Evolutionary conservation across 2,113 vertebrate genomes (phyloP), one percentile per base, ranked within the genome.

Genomic region (Percopsis transmontana): DNA sequence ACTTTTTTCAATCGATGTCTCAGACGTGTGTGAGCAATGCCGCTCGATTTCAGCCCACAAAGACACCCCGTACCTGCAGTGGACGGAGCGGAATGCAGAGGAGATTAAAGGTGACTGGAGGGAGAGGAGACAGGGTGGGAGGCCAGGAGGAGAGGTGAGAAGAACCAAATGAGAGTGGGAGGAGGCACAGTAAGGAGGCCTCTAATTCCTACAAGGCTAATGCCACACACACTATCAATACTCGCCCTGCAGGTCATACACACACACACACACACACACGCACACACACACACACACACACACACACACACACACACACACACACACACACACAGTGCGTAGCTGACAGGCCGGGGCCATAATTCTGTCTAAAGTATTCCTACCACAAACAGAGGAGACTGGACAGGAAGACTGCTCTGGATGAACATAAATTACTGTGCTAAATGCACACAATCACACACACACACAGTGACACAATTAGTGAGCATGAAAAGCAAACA

Each of bases 221-320:
- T 80, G 81, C 73, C 82, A 67, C 71, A 72, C 80, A 85, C 66
- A 76, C 78, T 81, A 86, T 87, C 88, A 84, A 83, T 84, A 74
- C 59, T 57, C 16, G 40, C 57, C 79, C 65, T 58, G 39, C 63
- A 82, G 68, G 75, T 85, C 47, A 14, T 53, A 74, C 24, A 62
- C 50, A 65, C 48, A 45, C 47, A 54, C 19, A 18, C 20, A 40
- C 13, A 66, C 52, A 58, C 51, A 50, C 51, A 56, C 21, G 50
- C 45, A 45, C 39, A 41, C 42, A 20, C 62, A 53, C 40, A 40
- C 56, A 62, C 57, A 48, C 63, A 62, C 71, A 20, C 63, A 50
- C 47, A 20, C 45, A 20, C 48, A 66, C 71, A 53, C 20, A 12
- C 51, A 53, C 20, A 27, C 51, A 53, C 51, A 53, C 21, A 21